Percentiles rank a stretch among this genome's conserved stretches.
phyloP scores from a whole-genome alignment of 2,113 vertebrate genomes.

The Serinus canaria region DNA sequence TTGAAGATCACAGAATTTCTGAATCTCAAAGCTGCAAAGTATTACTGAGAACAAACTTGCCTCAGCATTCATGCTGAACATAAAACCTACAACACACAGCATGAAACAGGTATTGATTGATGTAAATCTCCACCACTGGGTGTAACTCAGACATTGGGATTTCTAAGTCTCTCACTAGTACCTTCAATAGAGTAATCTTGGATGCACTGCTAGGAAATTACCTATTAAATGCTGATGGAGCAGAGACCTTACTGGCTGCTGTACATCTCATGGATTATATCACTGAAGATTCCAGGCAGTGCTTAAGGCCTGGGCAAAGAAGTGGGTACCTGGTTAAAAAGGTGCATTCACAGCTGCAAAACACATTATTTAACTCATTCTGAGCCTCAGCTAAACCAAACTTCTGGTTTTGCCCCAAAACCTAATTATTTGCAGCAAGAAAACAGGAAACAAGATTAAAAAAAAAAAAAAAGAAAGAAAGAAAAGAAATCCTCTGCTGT shows the following conservation, averaged over 20 bases:
- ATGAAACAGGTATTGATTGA: neutral
- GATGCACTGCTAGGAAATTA: neutral
- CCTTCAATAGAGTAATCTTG: neutral
- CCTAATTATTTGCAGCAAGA: neutral
- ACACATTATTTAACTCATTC: neutral
- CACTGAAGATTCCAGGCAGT: neutral
- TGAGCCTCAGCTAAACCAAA: neutral
- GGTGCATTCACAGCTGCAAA: neutral
- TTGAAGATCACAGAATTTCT: neutral
- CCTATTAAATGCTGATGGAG: neutral
- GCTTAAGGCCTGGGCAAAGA: neutral
- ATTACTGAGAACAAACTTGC: neutral
- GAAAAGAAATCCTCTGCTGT: neutral
- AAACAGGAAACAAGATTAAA: neutral
- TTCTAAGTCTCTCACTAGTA: neutral
- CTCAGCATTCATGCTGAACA: neutral
- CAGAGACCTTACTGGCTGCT: neutral
- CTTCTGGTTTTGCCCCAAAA: neutral
- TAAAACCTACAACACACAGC: neutral
- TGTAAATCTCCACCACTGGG: neutral
- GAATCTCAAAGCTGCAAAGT: neutral
- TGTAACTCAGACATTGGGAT: neutral
- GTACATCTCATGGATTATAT: accelerated
- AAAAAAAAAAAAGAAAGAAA: accelerated
- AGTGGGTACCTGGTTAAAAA: neutral